Evolutionary conservation across 2,797 vertebrate species (phyloP).

Genomic region (Channallabes apus): DNA sequence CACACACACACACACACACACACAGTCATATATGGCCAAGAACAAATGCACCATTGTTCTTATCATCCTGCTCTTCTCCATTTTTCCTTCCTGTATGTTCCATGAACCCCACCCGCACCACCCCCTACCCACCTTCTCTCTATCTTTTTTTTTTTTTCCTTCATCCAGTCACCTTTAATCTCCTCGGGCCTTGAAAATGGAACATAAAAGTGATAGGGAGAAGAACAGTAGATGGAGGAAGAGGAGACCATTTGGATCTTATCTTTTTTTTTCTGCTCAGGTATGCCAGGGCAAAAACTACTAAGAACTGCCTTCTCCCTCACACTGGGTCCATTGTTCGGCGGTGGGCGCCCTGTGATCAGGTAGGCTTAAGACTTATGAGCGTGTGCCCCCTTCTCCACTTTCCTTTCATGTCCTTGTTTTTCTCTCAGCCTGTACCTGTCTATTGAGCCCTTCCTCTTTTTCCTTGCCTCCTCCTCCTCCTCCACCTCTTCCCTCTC

Average conservation of each 20-base stretch:
- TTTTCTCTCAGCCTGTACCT: conserved; percentile 41
- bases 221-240: conserved; percentile 56
- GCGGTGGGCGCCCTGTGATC: conserved; percentile 68
- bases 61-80: conserved; percentile 22
- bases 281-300: conserved; percentile 51
- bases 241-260: conserved; percentile 62
- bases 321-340: conserved; percentile 67
- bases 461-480: conserved; percentile 8
- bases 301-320: conserved; percentile 42
- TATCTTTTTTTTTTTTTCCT: conserved; percentile 58
- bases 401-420: conserved; percentile 56
- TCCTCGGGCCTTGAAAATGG: conserved; percentile 45
- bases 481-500: conserved; percentile 19
- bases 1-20: conserved; percentile 5
- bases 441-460: conserved; percentile 63
- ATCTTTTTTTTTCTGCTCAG: conserved; percentile 62
- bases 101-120: neutral
- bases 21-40: conserved; percentile 20
- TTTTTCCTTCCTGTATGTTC: conserved; percentile 43
- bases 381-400: conserved; percentile 57
- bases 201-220: conserved; percentile 40
- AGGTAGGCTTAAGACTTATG: conserved; percentile 66
- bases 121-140: neutral
- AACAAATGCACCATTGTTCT: conserved; percentile 40
- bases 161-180: conserved; percentile 61